Evolutionary conservation across 1,140 invertebrate genomes (phyloP).

Genomic region (Aplysia californica): DNA sequence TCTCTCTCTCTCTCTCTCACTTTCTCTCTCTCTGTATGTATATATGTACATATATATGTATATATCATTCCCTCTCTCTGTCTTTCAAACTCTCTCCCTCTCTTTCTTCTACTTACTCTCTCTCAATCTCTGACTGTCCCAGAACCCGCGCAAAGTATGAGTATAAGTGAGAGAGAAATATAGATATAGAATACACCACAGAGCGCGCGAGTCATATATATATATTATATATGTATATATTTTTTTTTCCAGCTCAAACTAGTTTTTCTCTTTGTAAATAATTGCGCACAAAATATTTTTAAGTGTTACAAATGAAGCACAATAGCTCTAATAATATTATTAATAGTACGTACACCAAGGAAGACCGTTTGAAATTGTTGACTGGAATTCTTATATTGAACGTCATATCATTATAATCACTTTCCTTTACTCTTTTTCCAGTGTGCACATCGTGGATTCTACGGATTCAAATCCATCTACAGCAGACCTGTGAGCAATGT

Average conservation of each 20-base stretch:
- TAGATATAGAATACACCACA: background rate
- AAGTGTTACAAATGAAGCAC: too few relatives aligned
- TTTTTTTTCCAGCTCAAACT: background rate
- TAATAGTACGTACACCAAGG: too few relatives aligned
- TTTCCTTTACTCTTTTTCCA: too few relatives aligned
- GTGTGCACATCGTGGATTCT: slow-evolving; percentile 45
- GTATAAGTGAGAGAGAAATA: too few relatives aligned
- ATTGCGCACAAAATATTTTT: too few relatives aligned
- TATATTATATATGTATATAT: background rate
- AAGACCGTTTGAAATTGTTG: slow-evolving; percentile 31
- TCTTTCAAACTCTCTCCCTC: background rate
- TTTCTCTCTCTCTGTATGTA: background rate
- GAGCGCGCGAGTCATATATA: background rate
- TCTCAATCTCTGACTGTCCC: too few relatives aligned
- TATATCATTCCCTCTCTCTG: background rate
- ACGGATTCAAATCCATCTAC: slow-evolving; percentile 49
- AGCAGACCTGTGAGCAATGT: slow-evolving; percentile 43
- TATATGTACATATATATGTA: background rate
- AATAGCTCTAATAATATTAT: too few relatives aligned
- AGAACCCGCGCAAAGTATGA: too few relatives aligned
- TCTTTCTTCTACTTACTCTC: too few relatives aligned
- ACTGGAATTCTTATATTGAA: slow-evolving; percentile 28
- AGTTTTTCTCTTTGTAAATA: background rate
- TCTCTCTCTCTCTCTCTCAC: background rate
- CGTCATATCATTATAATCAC: too few relatives aligned